Percentiles rank a stretch among this genome's conserved stretches.
Evolutionary conservation across 2,113 vertebrate genomes (phyloP).

Genomic region (Poecile atricapillus): DNA sequence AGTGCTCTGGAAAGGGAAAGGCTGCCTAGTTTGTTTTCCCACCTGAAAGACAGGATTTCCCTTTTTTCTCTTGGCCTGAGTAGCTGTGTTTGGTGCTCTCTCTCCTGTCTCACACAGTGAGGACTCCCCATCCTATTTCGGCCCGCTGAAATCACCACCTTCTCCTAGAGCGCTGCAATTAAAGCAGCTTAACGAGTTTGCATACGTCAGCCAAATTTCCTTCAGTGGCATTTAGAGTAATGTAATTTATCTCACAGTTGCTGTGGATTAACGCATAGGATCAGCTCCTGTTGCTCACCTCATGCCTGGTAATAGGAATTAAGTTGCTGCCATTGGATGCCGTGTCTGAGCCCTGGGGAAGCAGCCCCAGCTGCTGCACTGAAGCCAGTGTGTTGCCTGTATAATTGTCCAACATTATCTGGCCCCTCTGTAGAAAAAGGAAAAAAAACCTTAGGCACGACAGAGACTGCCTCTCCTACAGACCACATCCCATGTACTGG

Average conservation of each 20-base stretch:
- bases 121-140: background rate
- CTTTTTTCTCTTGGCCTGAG: background rate
- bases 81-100: background rate
- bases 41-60: background rate
- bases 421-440: background rate
- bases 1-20: background rate
- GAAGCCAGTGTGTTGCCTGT: background rate
- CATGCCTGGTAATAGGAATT: background rate
- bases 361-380: background rate
- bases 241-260: background rate
- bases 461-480: background rate
- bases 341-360: background rate
- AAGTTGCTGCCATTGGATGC: fast-evolving
- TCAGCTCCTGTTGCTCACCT: background rate
- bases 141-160: background rate
- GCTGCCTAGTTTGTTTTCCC: background rate
- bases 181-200: background rate
- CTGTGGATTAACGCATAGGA: background rate
- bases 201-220: background rate
- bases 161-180: background rate
- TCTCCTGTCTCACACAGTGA: background rate
- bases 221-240: background rate
- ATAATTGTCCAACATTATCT: background rate
- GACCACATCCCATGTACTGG: background rate
- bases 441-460: background rate